These are phyloP conservation scores for Sapayoa aenigma DNA, from an alignment of 2,113 vertebrate genomes.

Conservation along the genomic window DNA sequence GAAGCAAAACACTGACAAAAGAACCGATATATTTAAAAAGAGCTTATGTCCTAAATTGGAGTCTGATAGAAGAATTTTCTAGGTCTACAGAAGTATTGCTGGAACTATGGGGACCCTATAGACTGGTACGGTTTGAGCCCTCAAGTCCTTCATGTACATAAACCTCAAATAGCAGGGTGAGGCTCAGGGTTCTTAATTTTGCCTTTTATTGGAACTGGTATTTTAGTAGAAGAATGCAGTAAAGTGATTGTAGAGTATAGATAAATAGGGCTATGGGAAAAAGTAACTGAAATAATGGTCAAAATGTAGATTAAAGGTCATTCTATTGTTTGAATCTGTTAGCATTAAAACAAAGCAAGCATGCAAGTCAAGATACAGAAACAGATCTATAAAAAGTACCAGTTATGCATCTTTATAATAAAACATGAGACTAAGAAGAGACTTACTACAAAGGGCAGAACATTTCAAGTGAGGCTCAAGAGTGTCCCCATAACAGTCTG, in stretches of 20 bases:
- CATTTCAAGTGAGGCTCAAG: background rate
- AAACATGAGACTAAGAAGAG: background rate
- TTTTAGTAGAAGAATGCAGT: background rate
- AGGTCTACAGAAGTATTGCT: background rate
- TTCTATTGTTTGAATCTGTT: background rate
- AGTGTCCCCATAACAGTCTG: background rate
- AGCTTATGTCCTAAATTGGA: background rate
- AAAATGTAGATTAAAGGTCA: background rate
- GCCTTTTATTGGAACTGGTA: background rate
- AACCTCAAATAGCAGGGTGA: background rate
- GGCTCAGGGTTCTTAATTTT: background rate
- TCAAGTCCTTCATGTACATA: background rate
- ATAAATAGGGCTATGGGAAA: background rate
- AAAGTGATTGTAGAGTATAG: background rate
- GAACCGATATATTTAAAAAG: background rate
- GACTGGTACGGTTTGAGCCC: background rate
- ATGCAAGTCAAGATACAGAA: background rate
- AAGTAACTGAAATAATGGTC: background rate
- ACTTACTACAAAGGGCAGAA: background rate
- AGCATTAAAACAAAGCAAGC: background rate
- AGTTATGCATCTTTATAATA: background rate
- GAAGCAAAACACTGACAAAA: background rate
- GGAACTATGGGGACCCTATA: background rate
- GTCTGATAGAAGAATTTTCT: fast-evolving
- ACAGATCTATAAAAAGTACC: background rate